A percentile compares a stretch with the other conserved stretches of the same genome.
Conservation (phyloP, 2,113 vertebrate species). For the Nesoenas mayeri region DNA sequence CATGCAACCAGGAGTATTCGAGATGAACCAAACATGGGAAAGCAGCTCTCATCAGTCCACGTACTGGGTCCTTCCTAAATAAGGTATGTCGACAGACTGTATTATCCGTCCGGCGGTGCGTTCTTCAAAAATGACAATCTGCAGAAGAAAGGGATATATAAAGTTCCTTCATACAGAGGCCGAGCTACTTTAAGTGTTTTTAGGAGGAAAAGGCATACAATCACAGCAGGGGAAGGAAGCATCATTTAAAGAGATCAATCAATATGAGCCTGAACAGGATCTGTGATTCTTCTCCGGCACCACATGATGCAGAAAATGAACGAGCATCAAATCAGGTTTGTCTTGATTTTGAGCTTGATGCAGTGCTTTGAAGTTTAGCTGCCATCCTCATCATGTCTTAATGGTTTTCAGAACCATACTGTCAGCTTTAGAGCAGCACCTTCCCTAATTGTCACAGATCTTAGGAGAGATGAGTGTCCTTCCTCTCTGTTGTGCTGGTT, state of each 20-base stretch:
- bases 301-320: background rate
- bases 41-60: constrained; percentile 62
- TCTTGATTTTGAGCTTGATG: background rate
- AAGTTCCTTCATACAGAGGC: background rate
- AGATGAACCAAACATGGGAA: background rate
- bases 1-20: constrained; percentile 21
- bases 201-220: background rate
- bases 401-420: background rate
- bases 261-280: background rate
- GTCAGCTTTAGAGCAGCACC: background rate
- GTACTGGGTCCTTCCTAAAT: constrained; percentile 84
- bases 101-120: constrained; percentile 81
- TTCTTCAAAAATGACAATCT: constrained; percentile 93
- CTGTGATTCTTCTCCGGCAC: background rate
- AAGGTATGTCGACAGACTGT: constrained; percentile 81
- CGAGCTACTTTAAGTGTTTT: background rate
- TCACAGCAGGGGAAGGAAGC: background rate
- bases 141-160: background rate
- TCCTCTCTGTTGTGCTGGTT: fast-evolving
- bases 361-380: background rate
- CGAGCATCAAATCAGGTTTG: background rate
- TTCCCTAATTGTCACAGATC: background rate
- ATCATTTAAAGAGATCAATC: background rate
- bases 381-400: background rate
- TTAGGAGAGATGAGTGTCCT: background rate